phyloP scores from a whole-genome alignment of 2,888 invertebrate genomes.

The Parnassius orleans region DNA sequence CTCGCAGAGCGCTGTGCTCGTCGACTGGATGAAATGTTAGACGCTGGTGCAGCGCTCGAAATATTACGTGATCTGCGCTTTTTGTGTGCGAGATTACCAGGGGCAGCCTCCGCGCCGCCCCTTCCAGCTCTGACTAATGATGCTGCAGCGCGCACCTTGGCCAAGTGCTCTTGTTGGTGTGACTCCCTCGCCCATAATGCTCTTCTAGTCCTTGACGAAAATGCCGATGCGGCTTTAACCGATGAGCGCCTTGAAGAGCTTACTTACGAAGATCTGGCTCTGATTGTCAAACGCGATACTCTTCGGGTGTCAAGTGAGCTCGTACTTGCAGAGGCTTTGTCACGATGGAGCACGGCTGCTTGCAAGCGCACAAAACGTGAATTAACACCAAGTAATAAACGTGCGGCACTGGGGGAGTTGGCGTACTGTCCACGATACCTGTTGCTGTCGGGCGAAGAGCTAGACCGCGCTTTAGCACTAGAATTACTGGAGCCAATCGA shows the following conservation, averaged over 20 bases:
- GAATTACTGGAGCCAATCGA: constrained; percentile 74
- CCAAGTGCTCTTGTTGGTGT: constrained; percentile 76
- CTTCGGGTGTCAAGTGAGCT: constrained; percentile 84
- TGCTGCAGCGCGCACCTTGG: constrained; percentile 62
- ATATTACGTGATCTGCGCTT: constrained; percentile 81
- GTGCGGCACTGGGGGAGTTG: constrained; percentile 71
- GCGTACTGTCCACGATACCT: constrained; percentile 85
- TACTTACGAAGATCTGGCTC: constrained; percentile 82
- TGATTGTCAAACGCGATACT: constrained; percentile 85
- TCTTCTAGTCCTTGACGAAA: constrained; percentile 75
- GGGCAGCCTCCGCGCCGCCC: constrained; percentile 76
- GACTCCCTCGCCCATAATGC: constrained; percentile 85
- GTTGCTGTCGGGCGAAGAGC: constrained; percentile 83
- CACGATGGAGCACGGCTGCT: constrained; percentile 73
- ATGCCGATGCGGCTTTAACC: constrained; percentile 62
- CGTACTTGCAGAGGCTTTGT: constrained; percentile 82
- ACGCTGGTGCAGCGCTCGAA: constrained; percentile 83
- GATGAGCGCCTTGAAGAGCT: constrained; percentile 79
- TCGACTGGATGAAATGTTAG: constrained; percentile 83
- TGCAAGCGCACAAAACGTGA: constrained; percentile 71
- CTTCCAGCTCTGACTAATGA: constrained; percentile 64
- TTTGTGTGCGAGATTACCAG: constrained; percentile 66
- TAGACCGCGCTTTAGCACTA: constrained; percentile 77
- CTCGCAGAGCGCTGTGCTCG: constrained; percentile 85
- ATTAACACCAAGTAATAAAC: constrained; percentile 66